These are phyloP conservation scores for Zaprionus lachaisei DNA, from an alignment of 1,140 invertebrate genomes.

Conservation along the genomic window DNA sequence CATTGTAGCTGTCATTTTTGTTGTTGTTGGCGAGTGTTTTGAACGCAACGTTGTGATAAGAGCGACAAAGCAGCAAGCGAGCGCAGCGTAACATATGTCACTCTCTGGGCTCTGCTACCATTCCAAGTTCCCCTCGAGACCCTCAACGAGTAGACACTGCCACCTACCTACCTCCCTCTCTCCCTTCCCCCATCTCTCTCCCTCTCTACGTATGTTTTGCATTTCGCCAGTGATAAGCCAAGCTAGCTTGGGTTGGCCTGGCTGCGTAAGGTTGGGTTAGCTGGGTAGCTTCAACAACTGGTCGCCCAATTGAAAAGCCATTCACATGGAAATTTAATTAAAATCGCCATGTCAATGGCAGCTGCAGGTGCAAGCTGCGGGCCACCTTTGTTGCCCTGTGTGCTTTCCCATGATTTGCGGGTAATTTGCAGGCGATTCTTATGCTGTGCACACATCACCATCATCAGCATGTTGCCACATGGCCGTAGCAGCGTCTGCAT, in stretches of 20 bases:
- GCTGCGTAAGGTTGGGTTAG: no score
- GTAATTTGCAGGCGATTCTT: slow-evolving; percentile 68
- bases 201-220: slow-evolving; percentile 39
- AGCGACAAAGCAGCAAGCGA: slow-evolving; percentile 29
- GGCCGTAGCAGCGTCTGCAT: slow-evolving; percentile 13
- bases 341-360: slow-evolving; percentile 31
- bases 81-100: slow-evolving; percentile 68
- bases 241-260: neutral
- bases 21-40: slow-evolving; percentile 31
- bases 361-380: slow-evolving; percentile 8
- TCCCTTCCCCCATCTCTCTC: no score
- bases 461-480: slow-evolving; percentile 18
- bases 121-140: slow-evolving; percentile 5
- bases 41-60: slow-evolving; percentile 46
- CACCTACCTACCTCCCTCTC: no score
- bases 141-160: neutral
- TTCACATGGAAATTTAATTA: slow-evolving; percentile 63
- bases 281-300: neutral
- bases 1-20: slow-evolving; percentile 7
- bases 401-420: slow-evolving; percentile 36
- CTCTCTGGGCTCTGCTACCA: slow-evolving; percentile 5
- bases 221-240: slow-evolving; percentile 63
- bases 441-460: slow-evolving; percentile 54
- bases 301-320: slow-evolving; percentile 71
- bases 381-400: neutral